Conservation (phyloP, 2,888 invertebrate genomes). For the Polydrusus tereticollis region DNA sequence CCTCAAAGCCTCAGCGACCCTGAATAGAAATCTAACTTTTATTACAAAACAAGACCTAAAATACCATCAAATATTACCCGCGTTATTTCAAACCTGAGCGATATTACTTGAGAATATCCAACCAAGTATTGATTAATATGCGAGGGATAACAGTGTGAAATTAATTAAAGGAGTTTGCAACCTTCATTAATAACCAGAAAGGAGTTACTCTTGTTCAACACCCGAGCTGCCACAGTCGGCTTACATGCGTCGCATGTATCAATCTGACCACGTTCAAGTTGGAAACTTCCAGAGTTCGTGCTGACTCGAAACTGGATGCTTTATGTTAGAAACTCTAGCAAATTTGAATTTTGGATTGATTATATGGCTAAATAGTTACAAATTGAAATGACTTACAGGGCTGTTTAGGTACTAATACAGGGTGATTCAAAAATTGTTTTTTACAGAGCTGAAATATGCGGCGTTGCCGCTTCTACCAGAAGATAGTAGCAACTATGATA, state of each 20-base stretch:
- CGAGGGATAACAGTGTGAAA: conserved; percentile 67
- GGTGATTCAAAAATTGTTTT: too few relatives aligned
- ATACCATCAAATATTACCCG: conserved; percentile 14
- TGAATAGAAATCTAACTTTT: too few relatives aligned
- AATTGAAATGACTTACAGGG: conserved; percentile 18
- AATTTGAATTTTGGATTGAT: conserved; percentile 35
- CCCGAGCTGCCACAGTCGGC: conserved; percentile 52
- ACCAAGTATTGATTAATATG: conserved; percentile 66
- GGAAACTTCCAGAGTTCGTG: conserved; percentile 37
- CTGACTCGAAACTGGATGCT: conserved; percentile 15
- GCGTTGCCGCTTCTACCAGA: too few relatives aligned
- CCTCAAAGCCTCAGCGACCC: too few relatives aligned
- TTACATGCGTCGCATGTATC: conserved; percentile 46
- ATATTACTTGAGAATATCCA: conserved; percentile 32
- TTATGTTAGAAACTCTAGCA: conserved; percentile 29
- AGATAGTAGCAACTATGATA: too few relatives aligned
- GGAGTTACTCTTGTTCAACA: conserved; percentile 62
- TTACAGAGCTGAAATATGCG: too few relatives aligned
- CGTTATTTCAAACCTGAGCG: conserved; percentile 6
- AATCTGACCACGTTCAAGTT: conserved; percentile 39
- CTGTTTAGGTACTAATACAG: too few relatives aligned
- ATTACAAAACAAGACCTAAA: too few relatives aligned
- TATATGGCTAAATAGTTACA: conserved; percentile 20
- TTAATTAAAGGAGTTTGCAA: conserved; percentile 69
- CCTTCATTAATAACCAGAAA: conserved; percentile 67